Conservation (phyloP, 2,888 invertebrate genomes). For the Caenorhabditis plicata region DNA sequence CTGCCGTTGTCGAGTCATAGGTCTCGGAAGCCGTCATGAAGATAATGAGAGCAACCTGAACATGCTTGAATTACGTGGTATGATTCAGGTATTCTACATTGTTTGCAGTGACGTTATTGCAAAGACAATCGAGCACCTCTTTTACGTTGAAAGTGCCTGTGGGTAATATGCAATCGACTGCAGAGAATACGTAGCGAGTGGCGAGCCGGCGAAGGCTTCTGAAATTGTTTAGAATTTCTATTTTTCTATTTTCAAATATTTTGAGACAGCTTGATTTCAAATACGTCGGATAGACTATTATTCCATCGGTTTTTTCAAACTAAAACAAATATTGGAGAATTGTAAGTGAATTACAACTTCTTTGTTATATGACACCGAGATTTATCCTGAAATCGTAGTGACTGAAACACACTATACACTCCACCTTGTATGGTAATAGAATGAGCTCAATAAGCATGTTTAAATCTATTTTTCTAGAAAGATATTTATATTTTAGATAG, state of each 20-base stretch:
- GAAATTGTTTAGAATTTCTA: slow-evolving; percentile 2
- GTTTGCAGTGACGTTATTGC: slow-evolving; percentile 49
- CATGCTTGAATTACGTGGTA: neutral
- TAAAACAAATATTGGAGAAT: too few species aligned
- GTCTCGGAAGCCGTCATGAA: slow-evolving; percentile 59
- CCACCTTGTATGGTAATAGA: too few species aligned
- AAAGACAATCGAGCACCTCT: slow-evolving; percentile 60
- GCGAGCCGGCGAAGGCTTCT: slow-evolving; percentile 50
- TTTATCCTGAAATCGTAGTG: too few species aligned
- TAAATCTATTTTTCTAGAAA: too few species aligned
- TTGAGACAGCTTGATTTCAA: too few species aligned
- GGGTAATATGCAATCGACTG: slow-evolving; percentile 58
- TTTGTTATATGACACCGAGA: too few species aligned
- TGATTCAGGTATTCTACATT: slow-evolving; percentile 11
- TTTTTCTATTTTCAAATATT: neutral
- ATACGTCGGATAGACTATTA: neutral
- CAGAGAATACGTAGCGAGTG: slow-evolving; percentile 42
- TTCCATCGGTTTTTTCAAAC: too few species aligned
- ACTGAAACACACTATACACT: too few species aligned
- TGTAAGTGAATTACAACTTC: too few species aligned
- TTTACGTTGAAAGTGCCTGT: slow-evolving; percentile 57
- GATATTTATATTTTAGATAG: too few species aligned
- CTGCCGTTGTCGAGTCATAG: slow-evolving; percentile 55
- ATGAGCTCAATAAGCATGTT: too few species aligned
- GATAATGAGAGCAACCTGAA: slow-evolving; percentile 54